phyloP scores from a whole-genome alignment of 2,888 invertebrate species.

The Rhagonycha fulva region DNA sequence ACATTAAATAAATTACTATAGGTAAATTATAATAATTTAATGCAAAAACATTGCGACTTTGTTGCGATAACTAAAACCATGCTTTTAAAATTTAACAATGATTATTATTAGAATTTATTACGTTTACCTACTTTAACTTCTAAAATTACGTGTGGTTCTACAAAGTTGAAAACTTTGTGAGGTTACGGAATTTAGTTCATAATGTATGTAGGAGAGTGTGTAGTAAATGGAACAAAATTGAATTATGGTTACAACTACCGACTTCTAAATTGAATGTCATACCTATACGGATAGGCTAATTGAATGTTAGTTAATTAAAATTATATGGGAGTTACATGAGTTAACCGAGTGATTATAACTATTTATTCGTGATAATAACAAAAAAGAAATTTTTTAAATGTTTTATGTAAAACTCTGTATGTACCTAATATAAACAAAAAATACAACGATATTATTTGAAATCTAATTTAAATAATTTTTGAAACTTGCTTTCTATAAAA shows the following conservation, averaged over 20 bases:
- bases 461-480: no score
- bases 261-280: constrained; percentile 9
- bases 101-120: background rate
- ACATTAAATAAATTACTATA: background rate
- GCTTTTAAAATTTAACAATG: background rate
- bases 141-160: constrained; percentile 2
- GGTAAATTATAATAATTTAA: background rate
- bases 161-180: constrained; percentile 14
- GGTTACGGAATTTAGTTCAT: constrained; percentile 9
- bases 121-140: constrained; percentile 1
- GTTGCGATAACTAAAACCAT: background rate
- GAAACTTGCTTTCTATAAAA: no score
- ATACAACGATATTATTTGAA: no score
- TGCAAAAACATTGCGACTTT: background rate
- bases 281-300: background rate
- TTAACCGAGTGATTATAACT: background rate
- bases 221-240: constrained; percentile 17
- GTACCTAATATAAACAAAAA: no score
- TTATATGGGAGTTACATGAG: background rate
- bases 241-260: constrained; percentile 11
- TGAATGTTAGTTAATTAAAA: background rate
- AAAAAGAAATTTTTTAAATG: no score
- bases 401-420: no score
- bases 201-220: constrained; percentile 9
- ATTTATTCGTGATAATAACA: no score